Evolutionary conservation across 2,888 invertebrate species (phyloP).

Genomic region (Eilema caniola): DNA sequence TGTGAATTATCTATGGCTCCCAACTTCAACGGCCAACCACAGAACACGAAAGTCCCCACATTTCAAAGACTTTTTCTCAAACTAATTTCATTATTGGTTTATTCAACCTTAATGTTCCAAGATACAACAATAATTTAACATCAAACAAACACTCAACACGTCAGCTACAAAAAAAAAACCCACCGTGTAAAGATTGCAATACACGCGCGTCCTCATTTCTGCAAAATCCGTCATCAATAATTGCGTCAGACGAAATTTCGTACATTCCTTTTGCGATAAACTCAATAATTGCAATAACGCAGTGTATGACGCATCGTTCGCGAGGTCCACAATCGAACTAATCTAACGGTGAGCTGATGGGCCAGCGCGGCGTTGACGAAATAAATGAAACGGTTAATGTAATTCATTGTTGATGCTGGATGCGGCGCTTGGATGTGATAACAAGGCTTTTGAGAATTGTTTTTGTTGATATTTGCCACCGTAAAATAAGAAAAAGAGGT

Average conservation of each 20-base stretch:
- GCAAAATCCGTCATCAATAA: neutral
- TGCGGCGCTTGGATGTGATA: constrained; percentile 19
- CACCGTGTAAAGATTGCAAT: neutral
- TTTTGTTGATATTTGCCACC: neutral
- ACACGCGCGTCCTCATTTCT: neutral
- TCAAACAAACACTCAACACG: neutral
- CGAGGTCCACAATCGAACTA: constrained; percentile 32
- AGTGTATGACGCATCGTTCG: constrained; percentile 42
- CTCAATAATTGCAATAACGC: constrained; percentile 15
- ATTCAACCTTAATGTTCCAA: neutral
- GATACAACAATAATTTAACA: neutral
- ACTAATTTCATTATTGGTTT: neutral
- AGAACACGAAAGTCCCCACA: neutral
- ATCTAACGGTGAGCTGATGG: constrained; percentile 35
- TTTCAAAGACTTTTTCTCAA: neutral
- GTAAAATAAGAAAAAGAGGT: neutral
- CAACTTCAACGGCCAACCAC: too few species aligned
- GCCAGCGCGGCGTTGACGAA: constrained; percentile 37
- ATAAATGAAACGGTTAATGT: constrained; percentile 48
- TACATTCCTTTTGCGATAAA: constrained; percentile 12
- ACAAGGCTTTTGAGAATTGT: neutral
- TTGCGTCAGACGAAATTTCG: constrained; percentile 2
- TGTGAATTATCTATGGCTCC: too few species aligned
- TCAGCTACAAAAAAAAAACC: neutral
- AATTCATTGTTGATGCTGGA: constrained; percentile 31